These are phyloP conservation scores for Gallinago nigripennis DNA, from an alignment of 2,797 vertebrate species.

Conservation along the genomic window DNA sequence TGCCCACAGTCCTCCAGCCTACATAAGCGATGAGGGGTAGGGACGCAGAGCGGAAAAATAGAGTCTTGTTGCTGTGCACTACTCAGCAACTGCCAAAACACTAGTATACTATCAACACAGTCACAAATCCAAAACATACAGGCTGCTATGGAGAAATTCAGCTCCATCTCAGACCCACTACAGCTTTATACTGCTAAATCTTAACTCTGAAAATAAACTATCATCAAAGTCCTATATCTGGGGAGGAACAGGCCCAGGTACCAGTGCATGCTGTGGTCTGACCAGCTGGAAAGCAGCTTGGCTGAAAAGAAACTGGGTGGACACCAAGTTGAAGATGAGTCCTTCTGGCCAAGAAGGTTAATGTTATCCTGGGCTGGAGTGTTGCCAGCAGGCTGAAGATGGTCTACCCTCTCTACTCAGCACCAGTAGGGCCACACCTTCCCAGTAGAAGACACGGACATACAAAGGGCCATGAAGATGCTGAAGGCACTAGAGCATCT, in stretches of 20 bases:
- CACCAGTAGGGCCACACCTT: neutral
- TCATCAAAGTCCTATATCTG: neutral
- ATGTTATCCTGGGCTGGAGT: neutral
- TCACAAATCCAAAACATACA: neutral
- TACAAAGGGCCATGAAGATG: rapidly evolving
- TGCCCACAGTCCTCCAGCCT: neutral
- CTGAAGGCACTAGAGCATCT: neutral
- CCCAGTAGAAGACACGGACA: neutral
- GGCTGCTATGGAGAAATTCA: neutral
- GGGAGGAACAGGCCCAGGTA: neutral
- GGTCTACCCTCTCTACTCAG: neutral
- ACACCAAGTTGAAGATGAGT: neutral
- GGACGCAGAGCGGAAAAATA: neutral
- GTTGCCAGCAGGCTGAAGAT: neutral
- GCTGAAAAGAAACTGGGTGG: neutral
- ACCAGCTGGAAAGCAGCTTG: neutral
- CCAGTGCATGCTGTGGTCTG: neutral
- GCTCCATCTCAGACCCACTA: neutral
- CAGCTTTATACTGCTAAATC: neutral
- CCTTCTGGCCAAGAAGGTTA: neutral
- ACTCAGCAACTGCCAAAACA: neutral
- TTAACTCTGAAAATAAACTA: neutral
- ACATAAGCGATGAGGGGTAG: neutral
- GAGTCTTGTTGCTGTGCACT: neutral
- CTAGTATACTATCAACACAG: neutral